phyloP scores from a whole-genome alignment of 2,113 vertebrate genomes.

The Apodemus sylvaticus region DNA sequence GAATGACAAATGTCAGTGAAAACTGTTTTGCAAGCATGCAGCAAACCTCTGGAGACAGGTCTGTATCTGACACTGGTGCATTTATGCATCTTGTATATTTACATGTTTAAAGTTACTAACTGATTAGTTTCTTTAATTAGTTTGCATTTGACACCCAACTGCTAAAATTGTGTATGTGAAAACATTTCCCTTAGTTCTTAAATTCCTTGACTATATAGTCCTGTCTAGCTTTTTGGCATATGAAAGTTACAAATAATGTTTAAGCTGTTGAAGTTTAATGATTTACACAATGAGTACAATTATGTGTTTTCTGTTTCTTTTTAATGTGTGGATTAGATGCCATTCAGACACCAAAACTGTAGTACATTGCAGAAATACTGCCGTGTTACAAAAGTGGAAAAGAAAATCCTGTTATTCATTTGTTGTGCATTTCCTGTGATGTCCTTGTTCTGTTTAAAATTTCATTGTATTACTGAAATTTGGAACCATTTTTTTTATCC shows the following conservation, averaged over 20 bases:
- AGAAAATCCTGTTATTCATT: background rate
- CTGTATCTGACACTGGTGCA: background rate
- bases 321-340: constrained; percentile 37
- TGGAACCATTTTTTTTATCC: background rate
- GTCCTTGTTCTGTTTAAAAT: constrained; percentile 42
- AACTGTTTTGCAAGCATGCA: background rate
- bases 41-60: background rate
- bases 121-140: constrained; percentile 1
- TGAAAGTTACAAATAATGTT: background rate
- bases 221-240: background rate
- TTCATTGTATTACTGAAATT: constrained; percentile 51
- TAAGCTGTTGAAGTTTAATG: constrained; percentile 26
- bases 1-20: background rate
- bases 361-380: background rate
- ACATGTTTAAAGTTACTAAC: background rate
- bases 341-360: background rate
- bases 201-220: background rate
- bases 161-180: background rate
- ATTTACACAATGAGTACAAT: background rate
- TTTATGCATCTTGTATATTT: background rate
- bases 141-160: constrained; percentile 42
- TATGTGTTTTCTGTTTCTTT: background rate
- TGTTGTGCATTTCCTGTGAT: constrained; percentile 16
- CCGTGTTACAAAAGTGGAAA: background rate
- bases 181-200: constrained; percentile 9